Conservation (phyloP, 2,113 vertebrate genomes). For the Pimephales promelas region DNA sequence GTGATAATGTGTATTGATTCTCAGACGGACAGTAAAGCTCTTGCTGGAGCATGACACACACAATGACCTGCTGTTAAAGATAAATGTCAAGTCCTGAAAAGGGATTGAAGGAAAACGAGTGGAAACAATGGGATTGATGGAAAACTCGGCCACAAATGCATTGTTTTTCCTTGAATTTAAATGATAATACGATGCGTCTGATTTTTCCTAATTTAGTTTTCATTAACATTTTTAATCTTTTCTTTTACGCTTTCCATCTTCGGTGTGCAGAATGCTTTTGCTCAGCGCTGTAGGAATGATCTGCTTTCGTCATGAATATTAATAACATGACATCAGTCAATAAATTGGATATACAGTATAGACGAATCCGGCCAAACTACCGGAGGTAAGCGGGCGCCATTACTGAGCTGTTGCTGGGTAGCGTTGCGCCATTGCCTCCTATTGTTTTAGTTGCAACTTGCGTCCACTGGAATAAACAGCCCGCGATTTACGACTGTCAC, state of each 20-base stretch:
- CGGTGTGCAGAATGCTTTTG: neutral
- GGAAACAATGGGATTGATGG: neutral
- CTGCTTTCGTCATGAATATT: neutral
- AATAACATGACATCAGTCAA: neutral
- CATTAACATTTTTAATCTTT: neutral
- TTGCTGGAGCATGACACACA: neutral
- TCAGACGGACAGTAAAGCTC: constrained; percentile 13
- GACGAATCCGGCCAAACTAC: too few relatives aligned
- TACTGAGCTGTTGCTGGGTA: too few relatives aligned
- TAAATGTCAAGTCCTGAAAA: constrained; percentile 17
- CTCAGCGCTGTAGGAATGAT: neutral
- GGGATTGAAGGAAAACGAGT: constrained; percentile 5
- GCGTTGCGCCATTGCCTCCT: too few relatives aligned
- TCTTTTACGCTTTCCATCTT: neutral
- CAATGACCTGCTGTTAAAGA: constrained; percentile 32
- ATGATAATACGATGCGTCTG: neutral
- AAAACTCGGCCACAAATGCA: neutral
- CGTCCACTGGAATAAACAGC: too few relatives aligned
- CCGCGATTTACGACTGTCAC: too few relatives aligned
- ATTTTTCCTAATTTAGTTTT: neutral
- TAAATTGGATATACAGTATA: too few relatives aligned
- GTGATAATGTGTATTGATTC: constrained; percentile 27
- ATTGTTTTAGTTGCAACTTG: too few relatives aligned
- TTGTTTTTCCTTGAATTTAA: neutral
- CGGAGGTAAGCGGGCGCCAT: too few relatives aligned